phyloP scores from a whole-genome alignment of 2,113 vertebrate species.

The Todiramphus chloris region DNA sequence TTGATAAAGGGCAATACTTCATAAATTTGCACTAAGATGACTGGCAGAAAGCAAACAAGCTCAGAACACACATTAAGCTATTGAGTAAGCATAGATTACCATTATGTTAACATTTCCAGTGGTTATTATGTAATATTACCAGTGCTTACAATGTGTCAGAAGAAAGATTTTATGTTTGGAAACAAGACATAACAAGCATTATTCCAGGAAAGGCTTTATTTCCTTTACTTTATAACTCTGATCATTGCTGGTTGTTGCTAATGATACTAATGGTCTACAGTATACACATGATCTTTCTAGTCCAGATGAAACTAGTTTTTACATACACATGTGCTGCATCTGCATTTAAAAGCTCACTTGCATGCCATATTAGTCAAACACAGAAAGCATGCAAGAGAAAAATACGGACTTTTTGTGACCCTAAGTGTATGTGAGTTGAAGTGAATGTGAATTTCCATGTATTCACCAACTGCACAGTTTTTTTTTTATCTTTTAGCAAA shows the following conservation, averaged over 20 bases:
- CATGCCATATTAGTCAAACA: neutral
- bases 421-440: neutral
- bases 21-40: rapidly evolving
- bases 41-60: neutral
- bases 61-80: neutral
- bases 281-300: neutral
- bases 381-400: neutral
- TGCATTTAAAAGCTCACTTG: neutral
- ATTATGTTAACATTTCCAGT: neutral
- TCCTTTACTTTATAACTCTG: neutral
- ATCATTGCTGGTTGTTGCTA: neutral
- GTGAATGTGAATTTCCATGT: neutral
- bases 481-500: neutral
- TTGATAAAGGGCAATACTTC: neutral
- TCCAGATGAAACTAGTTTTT: neutral
- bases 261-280: neutral
- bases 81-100: neutral
- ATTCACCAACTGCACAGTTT: neutral
- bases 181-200: neutral
- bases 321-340: neutral
- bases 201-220: neutral
- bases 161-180: neutral
- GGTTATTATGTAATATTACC: neutral
- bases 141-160: neutral
- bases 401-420: neutral